Base-by-base conservation (phyloP, 2,113 vertebrate species). In the Dipodomys stephensi region DNA sequence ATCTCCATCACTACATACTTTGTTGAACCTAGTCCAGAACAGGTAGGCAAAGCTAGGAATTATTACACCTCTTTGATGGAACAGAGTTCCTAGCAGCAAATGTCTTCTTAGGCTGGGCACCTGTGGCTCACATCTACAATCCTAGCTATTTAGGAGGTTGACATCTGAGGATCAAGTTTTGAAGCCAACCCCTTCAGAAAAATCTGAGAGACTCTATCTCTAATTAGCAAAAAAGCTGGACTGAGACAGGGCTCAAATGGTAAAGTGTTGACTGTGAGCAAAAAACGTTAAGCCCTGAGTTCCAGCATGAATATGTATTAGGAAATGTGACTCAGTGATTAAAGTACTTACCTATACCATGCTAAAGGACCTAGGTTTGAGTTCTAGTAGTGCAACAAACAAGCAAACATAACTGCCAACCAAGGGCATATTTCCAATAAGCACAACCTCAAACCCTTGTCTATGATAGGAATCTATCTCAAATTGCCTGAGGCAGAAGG, bases 21-120 rank as follows among this genome's bases (percentile, higher is more conserved):
- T 23, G 87, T 98, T 79, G 97, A 98, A 84, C 96, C 97, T 28
- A 93, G 76, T 73, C 91, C 88, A 89, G 94, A 95, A 28, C 87
- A 98, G 98, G 98, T 98, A 97, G 2, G 76, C 35, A 65, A 92
- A 27, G 44, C 13, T 39, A 4, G 49, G 27, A 25, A n/a, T 19
- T 67, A 13, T 91, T 69, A 87, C 39, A 71, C 44, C 7, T 90
- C 74, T 62, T 46, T 13, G n/a, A 19, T 32, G 7, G 46, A 86
- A 65, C 10, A 46, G 11, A 71, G 3, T 76, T 83, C 74, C 23
- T 64, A 84, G 53, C 64, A 65, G 20, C 27, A 65, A 35, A 27
- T 92, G 5, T 44, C 19, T 88, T 88, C 4, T 28, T 4, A 18
- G 15, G 53, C 15, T 57, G 53, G 15, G 53, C 53, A 57, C 53